Evolutionary conservation across 1,140 invertebrate genomes (phyloP), one percentile per base, ranked within the genome.

Genomic region (Zaprionus capensis): DNA sequence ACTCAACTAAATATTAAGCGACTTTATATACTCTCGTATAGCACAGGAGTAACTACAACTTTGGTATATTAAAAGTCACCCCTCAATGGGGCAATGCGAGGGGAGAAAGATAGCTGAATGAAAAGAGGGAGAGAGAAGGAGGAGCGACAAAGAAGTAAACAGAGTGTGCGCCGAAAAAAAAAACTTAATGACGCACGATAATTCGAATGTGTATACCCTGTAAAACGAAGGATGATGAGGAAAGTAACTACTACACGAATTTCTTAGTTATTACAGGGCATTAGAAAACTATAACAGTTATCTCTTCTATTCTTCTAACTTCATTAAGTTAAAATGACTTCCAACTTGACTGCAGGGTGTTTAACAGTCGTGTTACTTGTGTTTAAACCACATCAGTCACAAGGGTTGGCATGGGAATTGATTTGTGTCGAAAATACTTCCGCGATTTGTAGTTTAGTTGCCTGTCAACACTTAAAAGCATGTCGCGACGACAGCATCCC

Each of bases 1-100:
- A 67, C 67, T 49, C 61, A 68, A 73, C 70, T 73, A 77, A 77
- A 77, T 77, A 73, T 65, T 71, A 71, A 76, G 61, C 56, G 62
- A 71, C 59, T 61, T 73, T 49, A 53, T 59, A 65, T 55, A 70
- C 46, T 9, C 31, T 14, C 44, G 0, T 26, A 38, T 15, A 41
- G 5, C 24, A 1, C 38, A 41, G 20, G 14, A 31, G 20, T 34
- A 55, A 51, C 46, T 51, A 51, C 46, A 51, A 51, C n/a, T 51
- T 51, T 2, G 34, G 49, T 31, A 65, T 14, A 65, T 14, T 34
- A 36, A 38, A 65, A 65, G 62, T 65, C 62, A 65, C 62, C 62
- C 62, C 49, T 62, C 24, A 24, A 9, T 17, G 26, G 17, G 15
- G 28, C 24, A 49, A 28, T 63, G 44, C 49, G 44, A 26, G 44